Base-by-base conservation (phyloP, 2,113 vertebrate genomes). In the Thermophis baileyi region DNA sequence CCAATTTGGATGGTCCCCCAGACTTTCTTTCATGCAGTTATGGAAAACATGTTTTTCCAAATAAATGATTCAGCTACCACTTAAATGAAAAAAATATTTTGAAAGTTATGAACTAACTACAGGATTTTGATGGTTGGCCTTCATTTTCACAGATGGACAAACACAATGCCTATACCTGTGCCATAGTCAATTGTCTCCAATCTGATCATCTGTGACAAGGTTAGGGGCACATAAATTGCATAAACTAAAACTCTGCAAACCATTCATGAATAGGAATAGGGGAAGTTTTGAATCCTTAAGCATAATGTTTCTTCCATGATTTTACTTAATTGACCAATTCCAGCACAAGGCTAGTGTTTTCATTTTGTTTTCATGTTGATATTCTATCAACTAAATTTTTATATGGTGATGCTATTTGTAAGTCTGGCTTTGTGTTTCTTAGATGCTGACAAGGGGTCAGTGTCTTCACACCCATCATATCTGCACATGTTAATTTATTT, bases 391-490 rank as follows among this genome's bases (percentile, higher is more conserved):
- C 27, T 69, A 54, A 40, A 89, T 55, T 5, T 20, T 54, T 49
- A 44, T 44, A 57, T 85, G 89, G 14, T 92, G 46, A 46, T 30
- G 35, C 63, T 85, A 22, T 10, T 49, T 55, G 49, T 46, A 91
- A 81, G 74, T 49, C 81, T 5, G 30, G 91, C 85, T 90, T 44
- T 88, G 12, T 0, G 2, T 1, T 94, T 90, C 93, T 53, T 60
- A 87, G 53, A 3, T 0, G 25, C 49, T 91, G 25, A 30, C 0
- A 11, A 50, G 3, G 12, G 49, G 24, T 22, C 44, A 88, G 12
- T 69, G 18, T 87, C 93, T 94, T 93, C 81, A 89, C 87, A 51
- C 6, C 30, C 90, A 81, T 60, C 91, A 46, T 90, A 92, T 55
- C n/a, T 0, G 0, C 22, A 85, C 3, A 46, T 93, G 47, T 47